These are phyloP conservation scores for Archocentrus centrarchus DNA, from an alignment of 2,113 vertebrate species.

Conservation along the genomic window DNA sequence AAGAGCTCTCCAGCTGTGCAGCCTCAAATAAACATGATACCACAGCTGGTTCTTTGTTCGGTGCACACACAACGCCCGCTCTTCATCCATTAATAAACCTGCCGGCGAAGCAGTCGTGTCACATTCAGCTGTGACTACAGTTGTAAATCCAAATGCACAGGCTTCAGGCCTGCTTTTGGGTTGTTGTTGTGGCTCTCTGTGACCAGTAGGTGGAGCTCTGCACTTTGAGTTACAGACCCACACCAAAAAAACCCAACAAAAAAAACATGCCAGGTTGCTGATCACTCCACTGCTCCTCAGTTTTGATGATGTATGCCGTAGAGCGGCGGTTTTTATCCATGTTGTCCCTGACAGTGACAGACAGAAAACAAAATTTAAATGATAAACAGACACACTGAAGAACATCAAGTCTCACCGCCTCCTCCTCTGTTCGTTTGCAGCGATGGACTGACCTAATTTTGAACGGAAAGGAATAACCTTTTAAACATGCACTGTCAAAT, in stretches of 20 bases:
- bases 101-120: conserved; percentile 27
- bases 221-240: conserved; percentile 42
- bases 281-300: conserved; percentile 30
- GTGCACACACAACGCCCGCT: background rate
- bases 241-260: background rate
- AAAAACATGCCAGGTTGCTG: conserved; percentile 30
- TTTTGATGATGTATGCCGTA: conserved; percentile 55
- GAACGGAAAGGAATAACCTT: conserved; percentile 63
- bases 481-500: conserved; percentile 72
- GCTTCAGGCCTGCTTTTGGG: conserved; percentile 6
- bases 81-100: conserved; percentile 44
- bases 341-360: conserved; percentile 69
- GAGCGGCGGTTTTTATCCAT: conserved; percentile 45
- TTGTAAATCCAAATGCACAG: conserved; percentile 15
- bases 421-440: conserved; percentile 38
- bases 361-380: conserved; percentile 62
- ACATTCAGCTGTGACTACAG: conserved; percentile 30
- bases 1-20: conserved; percentile 6
- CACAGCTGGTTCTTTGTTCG: conserved; percentile 36
- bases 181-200: background rate
- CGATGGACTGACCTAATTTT: conserved; percentile 70
- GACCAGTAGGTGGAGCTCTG: conserved; percentile 72
- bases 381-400: conserved; percentile 53
- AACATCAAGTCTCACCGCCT: conserved; percentile 53
- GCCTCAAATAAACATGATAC: conserved; percentile 23